phyloP scores from a whole-genome alignment of 1,140 invertebrate species.

The Drosophila ohnishii region DNA sequence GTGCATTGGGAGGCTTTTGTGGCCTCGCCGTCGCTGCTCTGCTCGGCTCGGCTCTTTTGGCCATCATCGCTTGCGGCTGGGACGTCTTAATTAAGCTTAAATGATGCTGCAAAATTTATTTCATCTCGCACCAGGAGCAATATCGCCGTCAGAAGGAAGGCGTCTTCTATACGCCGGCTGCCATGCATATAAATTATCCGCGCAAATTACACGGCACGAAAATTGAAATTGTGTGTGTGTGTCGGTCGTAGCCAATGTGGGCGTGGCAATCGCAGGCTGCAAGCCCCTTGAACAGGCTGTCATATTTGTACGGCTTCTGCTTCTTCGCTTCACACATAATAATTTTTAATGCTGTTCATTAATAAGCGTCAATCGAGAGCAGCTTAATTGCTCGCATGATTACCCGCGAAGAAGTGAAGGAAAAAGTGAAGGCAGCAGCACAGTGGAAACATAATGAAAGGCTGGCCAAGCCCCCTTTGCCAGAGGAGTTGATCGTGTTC shows the following conservation, averaged over 20 bases:
- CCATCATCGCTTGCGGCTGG: constrained; percentile 61
- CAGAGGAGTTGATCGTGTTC: constrained; percentile 12
- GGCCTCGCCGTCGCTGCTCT: constrained; percentile 11
- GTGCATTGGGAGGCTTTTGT: constrained; percentile 69
- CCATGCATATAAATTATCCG: constrained; percentile 79
- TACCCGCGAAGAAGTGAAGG: constrained; percentile 31
- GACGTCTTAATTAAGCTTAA: constrained; percentile 80
- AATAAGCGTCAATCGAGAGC: constrained; percentile 64
- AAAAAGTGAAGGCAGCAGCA: constrained; percentile 13
- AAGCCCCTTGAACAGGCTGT: constrained; percentile 35
- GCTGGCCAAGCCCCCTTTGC: background rate
- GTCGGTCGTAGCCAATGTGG: background rate
- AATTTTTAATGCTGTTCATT: constrained; percentile 77
- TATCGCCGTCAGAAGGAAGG: constrained; percentile 12
- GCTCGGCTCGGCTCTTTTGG: constrained; percentile 20
- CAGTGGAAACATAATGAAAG: constrained; percentile 27
- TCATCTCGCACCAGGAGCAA: constrained; percentile 69
- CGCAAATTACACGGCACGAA: constrained; percentile 74
- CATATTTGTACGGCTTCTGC: constrained; percentile 50
- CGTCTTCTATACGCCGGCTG: constrained; percentile 67
- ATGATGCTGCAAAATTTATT: constrained; percentile 82
- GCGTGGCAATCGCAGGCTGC: constrained; percentile 7
- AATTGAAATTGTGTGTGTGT: constrained; percentile 63
- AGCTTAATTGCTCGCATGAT: constrained; percentile 64
- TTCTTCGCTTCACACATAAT: constrained; percentile 57